phyloP scores from a whole-genome alignment of 2,888 invertebrate genomes.

The Yponomeuta evonymella region DNA sequence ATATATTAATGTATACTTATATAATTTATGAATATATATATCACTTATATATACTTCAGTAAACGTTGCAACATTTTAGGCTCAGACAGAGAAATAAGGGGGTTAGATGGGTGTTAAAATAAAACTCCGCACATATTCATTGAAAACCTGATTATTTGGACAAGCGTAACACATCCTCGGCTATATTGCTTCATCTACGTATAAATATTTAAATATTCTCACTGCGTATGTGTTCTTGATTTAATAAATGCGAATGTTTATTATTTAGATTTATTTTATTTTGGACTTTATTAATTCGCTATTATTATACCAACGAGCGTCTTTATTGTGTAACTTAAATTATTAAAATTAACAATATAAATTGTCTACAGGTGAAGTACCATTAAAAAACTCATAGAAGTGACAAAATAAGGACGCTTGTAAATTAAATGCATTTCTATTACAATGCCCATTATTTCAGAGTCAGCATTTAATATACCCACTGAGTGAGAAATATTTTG shows the following conservation, averaged over 20 bases:
- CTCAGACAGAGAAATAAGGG: neutral
- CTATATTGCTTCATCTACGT: slow-evolving; percentile 14
- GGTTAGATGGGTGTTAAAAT: slow-evolving; percentile 31
- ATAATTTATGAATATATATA: too few species aligned
- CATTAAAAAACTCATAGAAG: neutral
- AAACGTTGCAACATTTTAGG: slow-evolving; percentile 1
- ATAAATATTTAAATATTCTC: slow-evolving; percentile 8
- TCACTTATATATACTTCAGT: neutral
- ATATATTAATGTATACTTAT: too few species aligned
- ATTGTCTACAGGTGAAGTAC: too few species aligned
- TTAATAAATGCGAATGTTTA: slow-evolving; percentile 4
- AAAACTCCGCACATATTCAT: slow-evolving; percentile 43
- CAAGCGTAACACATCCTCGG: slow-evolving; percentile 61
- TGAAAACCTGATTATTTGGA: slow-evolving; percentile 71
- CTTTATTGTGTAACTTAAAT: neutral
- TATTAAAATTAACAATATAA: neutral
- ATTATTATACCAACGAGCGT: neutral
- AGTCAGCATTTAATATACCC: slow-evolving; percentile 17
- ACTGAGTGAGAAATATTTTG: neutral
- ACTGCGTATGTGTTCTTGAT: slow-evolving; percentile 5
- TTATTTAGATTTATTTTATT: neutral
- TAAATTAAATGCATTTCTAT: slow-evolving; percentile 33
- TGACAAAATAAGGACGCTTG: neutral
- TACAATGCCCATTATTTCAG: slow-evolving; percentile 38
- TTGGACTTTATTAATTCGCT: neutral